Conservation (phyloP, 2,888 invertebrate genomes). For the Nebria brevicollis region DNA sequence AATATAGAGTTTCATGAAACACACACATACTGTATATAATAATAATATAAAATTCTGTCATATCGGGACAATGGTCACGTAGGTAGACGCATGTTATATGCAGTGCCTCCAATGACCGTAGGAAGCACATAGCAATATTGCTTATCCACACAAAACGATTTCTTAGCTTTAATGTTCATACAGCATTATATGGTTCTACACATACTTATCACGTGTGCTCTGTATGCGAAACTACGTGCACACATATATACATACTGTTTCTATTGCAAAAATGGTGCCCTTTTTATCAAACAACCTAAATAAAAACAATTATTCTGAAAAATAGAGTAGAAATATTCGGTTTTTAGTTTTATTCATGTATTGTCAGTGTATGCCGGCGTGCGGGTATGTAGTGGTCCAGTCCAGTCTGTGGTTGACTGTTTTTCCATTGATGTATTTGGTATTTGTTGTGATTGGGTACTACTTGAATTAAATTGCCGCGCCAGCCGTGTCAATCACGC, state of each 20-base stretch:
- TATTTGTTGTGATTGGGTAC: slow-evolving; percentile 37
- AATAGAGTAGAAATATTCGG: not conserved
- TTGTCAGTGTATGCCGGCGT: not conserved
- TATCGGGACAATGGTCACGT: slow-evolving; percentile 30
- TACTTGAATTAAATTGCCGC: slow-evolving; percentile 44
- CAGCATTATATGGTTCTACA: not conserved
- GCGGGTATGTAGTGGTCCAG: not conserved
- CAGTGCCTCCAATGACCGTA: slow-evolving; percentile 26
- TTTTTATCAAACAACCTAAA: not conserved
- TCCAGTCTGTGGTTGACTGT: not conserved
- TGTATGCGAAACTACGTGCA: not conserved
- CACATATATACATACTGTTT: not conserved
- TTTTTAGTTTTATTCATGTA: not conserved
- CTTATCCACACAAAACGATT: slow-evolving; percentile 14
- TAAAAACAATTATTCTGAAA: not conserved
- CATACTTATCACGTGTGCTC: not conserved
- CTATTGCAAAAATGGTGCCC: not conserved
- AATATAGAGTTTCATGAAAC: slow-evolving; percentile 12
- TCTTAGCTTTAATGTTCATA: not conserved
- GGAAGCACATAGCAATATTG: slow-evolving; percentile 24
- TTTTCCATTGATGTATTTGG: not conserved
- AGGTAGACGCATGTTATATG: slow-evolving; percentile 21
- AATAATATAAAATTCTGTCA: slow-evolving; percentile 26
- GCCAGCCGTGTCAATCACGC: slow-evolving; percentile 44
- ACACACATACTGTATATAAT: not conserved